A percentile compares a stretch with the other conserved stretches of the same genome.
Conservation (phyloP, 92 coral and sea anemone species). For the Epizoanthus fatuus region DNA sequence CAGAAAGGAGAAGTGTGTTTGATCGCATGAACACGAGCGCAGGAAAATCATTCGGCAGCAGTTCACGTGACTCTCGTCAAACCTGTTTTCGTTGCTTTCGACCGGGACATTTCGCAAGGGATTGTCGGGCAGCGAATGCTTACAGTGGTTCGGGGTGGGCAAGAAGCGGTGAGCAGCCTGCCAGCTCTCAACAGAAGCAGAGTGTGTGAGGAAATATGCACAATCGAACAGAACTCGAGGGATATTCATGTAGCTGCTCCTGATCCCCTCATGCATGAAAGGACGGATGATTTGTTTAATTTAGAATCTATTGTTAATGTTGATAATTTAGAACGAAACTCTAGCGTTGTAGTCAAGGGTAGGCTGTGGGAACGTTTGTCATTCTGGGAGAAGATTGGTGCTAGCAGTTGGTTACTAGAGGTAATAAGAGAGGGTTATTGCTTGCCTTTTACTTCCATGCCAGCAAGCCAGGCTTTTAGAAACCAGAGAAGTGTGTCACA, state of each 20-base stretch:
- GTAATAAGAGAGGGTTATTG: slow-evolving; percentile 56
- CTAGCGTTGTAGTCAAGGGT: slow-evolving; percentile 58
- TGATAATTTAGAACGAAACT: slow-evolving; percentile 1
- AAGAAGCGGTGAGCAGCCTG: not conserved
- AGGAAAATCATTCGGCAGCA: slow-evolving; percentile 24
- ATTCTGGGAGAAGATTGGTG: slow-evolving; percentile 65
- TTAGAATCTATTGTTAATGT: slow-evolving; percentile 2
- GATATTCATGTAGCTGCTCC: not conserved
- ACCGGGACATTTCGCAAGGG: slow-evolving; percentile 70
- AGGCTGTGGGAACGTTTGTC: slow-evolving; percentile 41
- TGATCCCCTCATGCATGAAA: not conserved
- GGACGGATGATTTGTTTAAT: slow-evolving; percentile 12
- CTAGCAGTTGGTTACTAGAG: slow-evolving; percentile 57
- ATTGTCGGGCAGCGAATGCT: slow-evolving; percentile 66
- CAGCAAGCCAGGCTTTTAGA: slow-evolving; percentile 28
- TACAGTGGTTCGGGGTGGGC: slow-evolving; percentile 30
- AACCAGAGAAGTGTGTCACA: slow-evolving; percentile 50
- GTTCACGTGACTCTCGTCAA: slow-evolving; percentile 34
- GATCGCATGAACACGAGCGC: slow-evolving; percentile 19
- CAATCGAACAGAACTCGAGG: not conserved
- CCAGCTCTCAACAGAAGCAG: slow-evolving; percentile 8
- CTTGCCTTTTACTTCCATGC: slow-evolving; percentile 59
- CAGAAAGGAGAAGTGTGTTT: slow-evolving; percentile 43
- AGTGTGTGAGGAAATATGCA: not conserved
- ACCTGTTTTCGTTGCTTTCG: slow-evolving; percentile 80